Conservation (phyloP, 2,888 invertebrate genomes). For the Chloroclystis v-ata region DNA sequence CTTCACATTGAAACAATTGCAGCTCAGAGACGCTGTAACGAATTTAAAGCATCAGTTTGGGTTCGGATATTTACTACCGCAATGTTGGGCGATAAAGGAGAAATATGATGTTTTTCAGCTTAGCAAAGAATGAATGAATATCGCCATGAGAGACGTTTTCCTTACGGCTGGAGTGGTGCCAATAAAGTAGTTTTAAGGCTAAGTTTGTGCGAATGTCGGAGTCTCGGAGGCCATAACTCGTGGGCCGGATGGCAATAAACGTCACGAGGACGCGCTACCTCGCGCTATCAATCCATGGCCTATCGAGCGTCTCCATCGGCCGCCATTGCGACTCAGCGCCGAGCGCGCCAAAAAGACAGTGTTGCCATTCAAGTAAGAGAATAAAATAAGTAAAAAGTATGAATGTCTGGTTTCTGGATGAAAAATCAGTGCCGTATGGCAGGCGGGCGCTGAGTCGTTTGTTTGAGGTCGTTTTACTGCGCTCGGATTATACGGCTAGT, state of each 20-base stretch:
- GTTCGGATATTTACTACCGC: conserved; percentile 37
- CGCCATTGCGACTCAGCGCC: conserved; percentile 40
- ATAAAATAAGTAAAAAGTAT: conserved; percentile 35
- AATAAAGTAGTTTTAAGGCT: conserved; percentile 62
- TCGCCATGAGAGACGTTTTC: conserved; percentile 42
- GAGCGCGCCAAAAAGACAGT: conserved; percentile 46
- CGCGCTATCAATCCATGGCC: conserved; percentile 66
- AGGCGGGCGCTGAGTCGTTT: conserved; percentile 49
- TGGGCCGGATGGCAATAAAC: conserved; percentile 59
- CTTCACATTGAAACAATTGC: conserved; percentile 16
- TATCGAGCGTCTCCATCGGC: conserved; percentile 67
- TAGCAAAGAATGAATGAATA: conserved; percentile 63
- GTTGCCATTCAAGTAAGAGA: conserved; percentile 42
- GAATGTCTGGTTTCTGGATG: conserved; percentile 40
- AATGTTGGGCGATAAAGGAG: conserved; percentile 53
- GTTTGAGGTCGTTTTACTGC: conserved; percentile 48
- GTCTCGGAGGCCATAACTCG: conserved; percentile 51
- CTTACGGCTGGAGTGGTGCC: conserved; percentile 63
- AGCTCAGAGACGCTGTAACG: conserved; percentile 1
- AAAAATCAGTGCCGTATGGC: conserved; percentile 54
- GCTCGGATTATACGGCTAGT: conserved; percentile 28
- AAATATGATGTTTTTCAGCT: conserved; percentile 71
- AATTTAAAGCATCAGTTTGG: conserved; percentile 11
- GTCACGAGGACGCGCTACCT: conserved; percentile 57
- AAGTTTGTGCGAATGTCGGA: conserved; percentile 53